Percentiles rank a stretch among this genome's conserved stretches.
Conservation (phyloP, 2,888 invertebrate genomes). For the Oxyteleia sp. region DNA sequence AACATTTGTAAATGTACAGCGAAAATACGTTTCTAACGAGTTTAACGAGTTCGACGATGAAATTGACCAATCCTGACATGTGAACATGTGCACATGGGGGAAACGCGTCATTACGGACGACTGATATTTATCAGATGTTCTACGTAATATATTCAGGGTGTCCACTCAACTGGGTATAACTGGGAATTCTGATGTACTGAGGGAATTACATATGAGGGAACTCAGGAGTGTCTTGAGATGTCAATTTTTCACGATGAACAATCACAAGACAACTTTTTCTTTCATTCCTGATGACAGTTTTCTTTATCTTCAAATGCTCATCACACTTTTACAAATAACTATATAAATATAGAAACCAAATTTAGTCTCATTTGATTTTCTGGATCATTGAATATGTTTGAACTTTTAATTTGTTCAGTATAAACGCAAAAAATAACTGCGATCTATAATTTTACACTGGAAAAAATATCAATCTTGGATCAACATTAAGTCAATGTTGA, state of each 20-base stretch:
- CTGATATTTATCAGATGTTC: constrained; percentile 61
- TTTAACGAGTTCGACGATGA: constrained; percentile 26
- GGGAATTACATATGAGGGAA: constrained; percentile 50
- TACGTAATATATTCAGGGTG: constrained; percentile 62
- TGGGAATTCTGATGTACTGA: constrained; percentile 56
- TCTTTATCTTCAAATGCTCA: neutral
- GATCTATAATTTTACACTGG: too few species aligned
- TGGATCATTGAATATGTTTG: too few species aligned
- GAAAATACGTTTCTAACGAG: constrained; percentile 43
- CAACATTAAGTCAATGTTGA: too few species aligned
- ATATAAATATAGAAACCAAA: too few species aligned
- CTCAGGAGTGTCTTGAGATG: constrained; percentile 37
- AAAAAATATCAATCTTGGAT: too few species aligned
- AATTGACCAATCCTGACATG: constrained; percentile 46
- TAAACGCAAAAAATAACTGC: too few species aligned
- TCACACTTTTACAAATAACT: neutral
- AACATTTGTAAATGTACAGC: constrained; percentile 14
- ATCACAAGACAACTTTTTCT: constrained; percentile 2
- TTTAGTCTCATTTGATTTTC: too few species aligned
- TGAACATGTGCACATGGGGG: constrained; percentile 25
- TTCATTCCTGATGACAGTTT: constrained; percentile 17
- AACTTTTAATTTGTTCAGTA: too few species aligned
- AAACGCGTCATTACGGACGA: constrained; percentile 61
- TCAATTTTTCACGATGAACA: constrained; percentile 32
- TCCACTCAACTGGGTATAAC: constrained; percentile 61